phyloP scores from a whole-genome alignment of 2,797 vertebrate genomes.

The Coranthus polyacanthus region DNA sequence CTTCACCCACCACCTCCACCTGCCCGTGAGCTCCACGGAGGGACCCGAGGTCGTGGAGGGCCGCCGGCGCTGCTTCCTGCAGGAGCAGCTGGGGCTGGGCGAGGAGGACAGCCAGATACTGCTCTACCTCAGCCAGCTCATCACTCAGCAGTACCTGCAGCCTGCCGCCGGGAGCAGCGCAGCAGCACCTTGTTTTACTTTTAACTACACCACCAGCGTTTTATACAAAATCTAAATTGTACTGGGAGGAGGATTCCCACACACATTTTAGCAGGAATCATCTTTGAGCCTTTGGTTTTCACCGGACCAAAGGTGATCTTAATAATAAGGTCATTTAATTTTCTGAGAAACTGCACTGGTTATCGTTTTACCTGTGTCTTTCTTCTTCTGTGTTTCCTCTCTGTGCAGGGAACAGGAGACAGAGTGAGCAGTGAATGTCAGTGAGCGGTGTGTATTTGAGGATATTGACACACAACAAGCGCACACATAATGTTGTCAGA shows the following conservation, averaged over 20 bases:
- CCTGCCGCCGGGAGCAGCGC: conserved; percentile 76
- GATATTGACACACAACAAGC: conserved; percentile 30
- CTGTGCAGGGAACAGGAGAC: conserved; percentile 24
- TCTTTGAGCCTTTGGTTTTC: conserved; percentile 40
- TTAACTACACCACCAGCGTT: conserved; percentile 95
- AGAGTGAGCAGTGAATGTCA: conserved; percentile 44
- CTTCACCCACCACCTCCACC: conserved; percentile 96
- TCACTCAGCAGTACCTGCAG: conserved; percentile 91
- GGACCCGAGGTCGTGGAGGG: conserved; percentile 81
- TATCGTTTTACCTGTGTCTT: conserved; percentile 50
- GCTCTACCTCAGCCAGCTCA: conserved; percentile 93
- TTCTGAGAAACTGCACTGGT: conserved; percentile 45
- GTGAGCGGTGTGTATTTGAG: conserved; percentile 31
- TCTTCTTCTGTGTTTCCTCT: conserved; percentile 36
- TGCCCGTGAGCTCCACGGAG: conserved; percentile 88
- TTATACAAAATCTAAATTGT: conserved; percentile 94
- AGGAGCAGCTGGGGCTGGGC: conserved; percentile 90
- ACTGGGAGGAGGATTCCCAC: conserved; percentile 24
- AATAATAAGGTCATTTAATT: conserved; percentile 46
- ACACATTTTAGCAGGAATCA: conserved; percentile 43
- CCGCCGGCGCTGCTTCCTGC: conserved; percentile 89
- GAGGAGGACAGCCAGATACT: conserved; percentile 93
- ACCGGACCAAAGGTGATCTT: conserved; percentile 37
- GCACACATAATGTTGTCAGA: not conserved
- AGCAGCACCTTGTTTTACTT: conserved; percentile 85